These are phyloP conservation scores for Lycocorax pyrrhopterus DNA, from an alignment of 2,113 vertebrate species.

Conservation along the genomic window DNA sequence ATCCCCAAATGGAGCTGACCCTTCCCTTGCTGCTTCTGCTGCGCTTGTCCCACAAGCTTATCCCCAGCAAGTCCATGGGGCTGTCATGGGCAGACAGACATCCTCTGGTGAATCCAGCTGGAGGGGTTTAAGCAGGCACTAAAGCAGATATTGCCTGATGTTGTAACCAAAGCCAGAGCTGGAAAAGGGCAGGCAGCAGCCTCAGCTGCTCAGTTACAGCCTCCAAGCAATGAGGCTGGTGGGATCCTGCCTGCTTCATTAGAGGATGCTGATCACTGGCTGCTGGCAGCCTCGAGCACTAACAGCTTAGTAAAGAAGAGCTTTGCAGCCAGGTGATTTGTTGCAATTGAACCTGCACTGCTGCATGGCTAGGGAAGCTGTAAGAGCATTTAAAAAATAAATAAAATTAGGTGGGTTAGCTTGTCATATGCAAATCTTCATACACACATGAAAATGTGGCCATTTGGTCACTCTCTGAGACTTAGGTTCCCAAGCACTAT, in stretches of 20 bases:
- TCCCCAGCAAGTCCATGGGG: neutral
- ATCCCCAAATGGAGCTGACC: neutral
- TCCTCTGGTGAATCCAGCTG: neutral
- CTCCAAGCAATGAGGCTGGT: neutral
- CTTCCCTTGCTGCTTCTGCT: neutral
- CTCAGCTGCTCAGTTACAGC: constrained; percentile 23
- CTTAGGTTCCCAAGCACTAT: neutral
- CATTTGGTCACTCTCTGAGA: neutral
- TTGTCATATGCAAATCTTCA: neutral
- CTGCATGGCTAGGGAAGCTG: neutral
- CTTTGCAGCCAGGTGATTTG: neutral
- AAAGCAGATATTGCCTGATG: neutral
- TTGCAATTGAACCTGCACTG: neutral
- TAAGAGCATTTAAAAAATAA: neutral
- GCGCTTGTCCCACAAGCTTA: neutral
- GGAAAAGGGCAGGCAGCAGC: neutral
- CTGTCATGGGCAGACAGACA: neutral
- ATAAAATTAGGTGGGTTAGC: neutral
- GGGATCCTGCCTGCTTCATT: neutral
- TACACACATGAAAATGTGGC: neutral
- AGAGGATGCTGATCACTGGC: neutral
- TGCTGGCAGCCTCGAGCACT: neutral
- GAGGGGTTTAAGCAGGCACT: neutral
- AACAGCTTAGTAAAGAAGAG: neutral
- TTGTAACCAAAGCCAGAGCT: neutral